Percentiles rank a stretch among this genome's conserved stretches.
Evolutionary conservation across 2,797 vertebrate species (phyloP).

Genomic region (Sphenopsis melanotis): DNA sequence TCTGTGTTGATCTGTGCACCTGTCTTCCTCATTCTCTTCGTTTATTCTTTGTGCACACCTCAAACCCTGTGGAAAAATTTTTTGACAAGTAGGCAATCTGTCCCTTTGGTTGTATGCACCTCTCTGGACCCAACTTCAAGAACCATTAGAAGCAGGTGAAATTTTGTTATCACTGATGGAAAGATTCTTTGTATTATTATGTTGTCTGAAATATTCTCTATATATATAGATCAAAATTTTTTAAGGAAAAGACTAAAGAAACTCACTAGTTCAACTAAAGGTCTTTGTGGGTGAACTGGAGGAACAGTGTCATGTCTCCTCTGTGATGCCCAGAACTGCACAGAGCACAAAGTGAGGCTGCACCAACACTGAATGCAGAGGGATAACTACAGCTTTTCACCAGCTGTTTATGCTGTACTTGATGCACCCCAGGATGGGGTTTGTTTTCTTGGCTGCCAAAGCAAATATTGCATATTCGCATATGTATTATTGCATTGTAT

Average conservation of each 20-base stretch:
- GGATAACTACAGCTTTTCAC: background rate
- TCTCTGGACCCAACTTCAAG: background rate
- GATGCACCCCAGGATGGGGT: rapidly evolving
- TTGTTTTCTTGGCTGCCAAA: background rate
- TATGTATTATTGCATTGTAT: background rate
- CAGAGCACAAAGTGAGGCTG: background rate
- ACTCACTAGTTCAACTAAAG: background rate
- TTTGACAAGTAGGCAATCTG: background rate
- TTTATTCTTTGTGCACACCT: background rate
- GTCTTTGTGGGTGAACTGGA: background rate
- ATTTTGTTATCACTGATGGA: background rate
- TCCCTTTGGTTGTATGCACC: background rate
- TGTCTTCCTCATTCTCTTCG: background rate
- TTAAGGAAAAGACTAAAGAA: background rate
- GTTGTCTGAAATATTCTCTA: background rate
- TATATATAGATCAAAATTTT: background rate
- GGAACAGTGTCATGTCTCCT: background rate
- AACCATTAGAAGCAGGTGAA: background rate
- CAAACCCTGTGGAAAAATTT: background rate
- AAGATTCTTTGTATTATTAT: background rate
- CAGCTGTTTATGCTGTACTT: background rate
- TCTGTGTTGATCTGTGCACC: background rate
- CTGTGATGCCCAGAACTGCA: background rate
- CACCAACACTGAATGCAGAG: background rate
- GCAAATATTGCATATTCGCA: background rate